A percentile compares a stretch with the other conserved stretches of the same genome.
Conservation (phyloP, 2,888 invertebrate species). For the Mesorhabditis sp. region DNA sequence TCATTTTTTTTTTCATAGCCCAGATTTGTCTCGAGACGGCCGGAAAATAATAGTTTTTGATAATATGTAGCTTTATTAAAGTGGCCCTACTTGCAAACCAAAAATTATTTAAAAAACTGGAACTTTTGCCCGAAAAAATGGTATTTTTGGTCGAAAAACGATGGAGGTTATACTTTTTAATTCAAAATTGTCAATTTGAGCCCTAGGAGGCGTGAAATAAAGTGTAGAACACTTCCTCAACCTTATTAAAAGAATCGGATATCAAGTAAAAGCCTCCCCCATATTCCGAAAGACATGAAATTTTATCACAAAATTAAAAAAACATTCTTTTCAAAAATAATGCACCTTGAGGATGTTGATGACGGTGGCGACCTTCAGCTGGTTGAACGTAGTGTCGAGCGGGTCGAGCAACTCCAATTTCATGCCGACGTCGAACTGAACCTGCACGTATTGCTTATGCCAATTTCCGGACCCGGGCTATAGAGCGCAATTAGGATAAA, state of each 20-base stretch:
- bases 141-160: no score
- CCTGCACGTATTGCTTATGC: conserved; percentile 7
- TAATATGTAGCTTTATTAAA: no score
- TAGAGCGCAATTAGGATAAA: not conserved
- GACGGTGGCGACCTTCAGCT: conserved; percentile 84
- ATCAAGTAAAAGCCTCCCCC: no score
- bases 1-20: no score
- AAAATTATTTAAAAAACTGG: no score
- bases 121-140: no score
- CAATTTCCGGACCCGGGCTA: conserved; percentile 1
- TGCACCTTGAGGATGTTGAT: conserved; percentile 69
- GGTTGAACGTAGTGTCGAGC: conserved; percentile 78
- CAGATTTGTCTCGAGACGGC: no score
- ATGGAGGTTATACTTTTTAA: no score
- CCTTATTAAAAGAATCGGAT: not conserved
- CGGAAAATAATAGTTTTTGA: no score
- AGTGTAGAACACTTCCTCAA: not conserved
- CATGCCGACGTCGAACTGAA: conserved; percentile 71
- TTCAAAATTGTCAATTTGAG: no score
- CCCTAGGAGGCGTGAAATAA: not conserved
- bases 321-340: not conserved
- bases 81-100: no score
- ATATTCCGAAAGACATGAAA: no score
- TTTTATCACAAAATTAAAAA: conserved; percentile 62
- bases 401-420: conserved; percentile 97